Evolutionary conservation across 2,888 invertebrate species (phyloP), one percentile per base, ranked within the genome.

Genomic region (Pelosia muscerda): DNA sequence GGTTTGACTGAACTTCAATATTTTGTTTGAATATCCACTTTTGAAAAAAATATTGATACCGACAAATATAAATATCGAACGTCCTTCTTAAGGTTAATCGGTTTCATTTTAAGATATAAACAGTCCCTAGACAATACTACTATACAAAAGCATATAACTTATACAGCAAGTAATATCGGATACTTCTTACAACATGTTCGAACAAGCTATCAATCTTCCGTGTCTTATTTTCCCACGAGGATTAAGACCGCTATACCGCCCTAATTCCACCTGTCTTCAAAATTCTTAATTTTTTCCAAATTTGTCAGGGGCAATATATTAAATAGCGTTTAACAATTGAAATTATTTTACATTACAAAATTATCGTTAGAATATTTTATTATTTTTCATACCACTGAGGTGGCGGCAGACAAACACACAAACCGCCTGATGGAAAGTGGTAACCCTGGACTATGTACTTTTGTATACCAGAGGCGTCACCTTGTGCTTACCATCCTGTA

Each of bases 191-290:
- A 59, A 59, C 38, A 38, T 59, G 38, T 38, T 59, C 38, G 19
- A 38, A 38, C 38, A n/a, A 38, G 59, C 25, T 59, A 59, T 38
- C 38, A 59, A 59, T 59, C 59, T 59, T 38, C 38, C 38, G 10
- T 8, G 19, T 59, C 38, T 19, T 59, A 23, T 38, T 59, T 38
- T 23, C 38, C 59, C 25, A 10, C 38, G 38, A 10, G 59, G 38
- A 59, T 59, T 9, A 34, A 59, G 34, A 23, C 34, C 23, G 13
- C 23, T 25, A n/a, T 59, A 19, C 23, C 38, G 25, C 22, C 25
- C 59, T 38, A 59, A 59, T 59, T 59, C 59, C 25, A 38, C 38
- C 10, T 59, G 38, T 38, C 59, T 38, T 25, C 38, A 59, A 25
- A 19, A 25, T 38, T 10, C 10, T 25, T 23, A 38, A 42, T n/a